These are phyloP conservation scores for Agrilus planipennis DNA, from an alignment of 1,140 invertebrate species.

Conservation along the genomic window DNA sequence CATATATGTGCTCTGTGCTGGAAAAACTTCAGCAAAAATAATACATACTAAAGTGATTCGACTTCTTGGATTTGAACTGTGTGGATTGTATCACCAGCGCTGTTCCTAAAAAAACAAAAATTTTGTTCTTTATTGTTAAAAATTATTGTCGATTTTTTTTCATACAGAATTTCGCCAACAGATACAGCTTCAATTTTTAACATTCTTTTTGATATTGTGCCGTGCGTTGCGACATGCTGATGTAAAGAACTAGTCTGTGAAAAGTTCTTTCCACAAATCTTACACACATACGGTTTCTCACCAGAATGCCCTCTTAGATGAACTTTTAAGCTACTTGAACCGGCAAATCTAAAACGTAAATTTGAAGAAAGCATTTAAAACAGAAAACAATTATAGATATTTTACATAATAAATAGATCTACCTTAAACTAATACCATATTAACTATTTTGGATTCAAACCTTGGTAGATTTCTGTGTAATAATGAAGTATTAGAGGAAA, in stretches of 20 bases:
- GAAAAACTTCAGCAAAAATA: too few species aligned
- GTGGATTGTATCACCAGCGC: conserved; percentile 10
- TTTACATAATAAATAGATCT: too few species aligned
- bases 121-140: conserved; percentile 1
- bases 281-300: conserved; percentile 69
- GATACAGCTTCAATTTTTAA: conserved; percentile 29
- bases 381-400: background rate
- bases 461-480: background rate
- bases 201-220: conserved; percentile 16
- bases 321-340: conserved; percentile 30
- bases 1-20: too few species aligned
- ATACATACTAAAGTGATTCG: conserved; percentile 7
- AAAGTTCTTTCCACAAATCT: conserved; percentile 65
- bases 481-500: too few species aligned
- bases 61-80: conserved; percentile 12
- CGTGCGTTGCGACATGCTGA: conserved; percentile 45
- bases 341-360: conserved; percentile 28
- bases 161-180: conserved; percentile 31
- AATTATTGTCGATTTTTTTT: conserved; percentile 3
- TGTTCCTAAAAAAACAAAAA: conserved; percentile 8
- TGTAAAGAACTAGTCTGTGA: conserved; percentile 47
- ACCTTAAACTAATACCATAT: background rate
- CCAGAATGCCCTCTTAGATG: conserved; percentile 35
- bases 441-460: background rate
- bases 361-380: background rate